These are phyloP conservation scores for Pituophis catenifer DNA, from an alignment of 2,113 vertebrate species.

Conservation along the genomic window DNA sequence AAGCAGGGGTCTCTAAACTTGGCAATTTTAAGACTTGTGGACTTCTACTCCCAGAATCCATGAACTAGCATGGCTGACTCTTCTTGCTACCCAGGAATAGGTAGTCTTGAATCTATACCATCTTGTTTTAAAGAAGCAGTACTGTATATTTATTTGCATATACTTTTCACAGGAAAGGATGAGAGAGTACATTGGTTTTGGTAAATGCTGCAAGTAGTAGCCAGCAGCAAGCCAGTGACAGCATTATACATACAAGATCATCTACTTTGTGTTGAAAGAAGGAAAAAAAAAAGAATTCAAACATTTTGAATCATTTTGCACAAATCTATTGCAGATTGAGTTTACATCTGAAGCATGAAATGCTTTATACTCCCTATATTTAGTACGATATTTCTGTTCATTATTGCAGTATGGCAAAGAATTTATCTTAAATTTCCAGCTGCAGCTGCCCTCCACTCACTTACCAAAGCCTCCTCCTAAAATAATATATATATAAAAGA, in stretches of 20 bases:
- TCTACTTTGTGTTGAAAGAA: not conserved
- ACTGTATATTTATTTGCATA: not conserved
- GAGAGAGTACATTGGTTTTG: not conserved
- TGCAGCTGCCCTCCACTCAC: not conserved
- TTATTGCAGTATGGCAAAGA: not conserved
- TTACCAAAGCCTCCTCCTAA: not conserved
- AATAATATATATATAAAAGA: not conserved
- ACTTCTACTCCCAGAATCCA: not conserved
- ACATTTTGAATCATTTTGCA: not conserved
- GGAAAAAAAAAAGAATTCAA: not conserved
- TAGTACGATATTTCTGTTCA: not conserved
- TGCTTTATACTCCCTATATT: not conserved
- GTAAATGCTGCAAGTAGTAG: not conserved
- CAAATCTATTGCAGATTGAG: not conserved
- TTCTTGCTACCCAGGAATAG: not conserved
- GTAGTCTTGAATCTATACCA: not conserved
- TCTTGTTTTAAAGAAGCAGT: not conserved
- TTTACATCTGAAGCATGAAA: not conserved
- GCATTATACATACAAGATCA: not conserved
- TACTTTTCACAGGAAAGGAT: not conserved
- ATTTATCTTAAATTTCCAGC: not conserved
- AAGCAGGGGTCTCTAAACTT: not conserved
- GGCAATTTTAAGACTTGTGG: not conserved
- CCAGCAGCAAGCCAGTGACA: not conserved
- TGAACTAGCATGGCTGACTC: not conserved